Percentiles rank a stretch among this genome's conserved stretches.
Conservation (phyloP, 2,113 vertebrate genomes). For the Guaruba guarouba region DNA sequence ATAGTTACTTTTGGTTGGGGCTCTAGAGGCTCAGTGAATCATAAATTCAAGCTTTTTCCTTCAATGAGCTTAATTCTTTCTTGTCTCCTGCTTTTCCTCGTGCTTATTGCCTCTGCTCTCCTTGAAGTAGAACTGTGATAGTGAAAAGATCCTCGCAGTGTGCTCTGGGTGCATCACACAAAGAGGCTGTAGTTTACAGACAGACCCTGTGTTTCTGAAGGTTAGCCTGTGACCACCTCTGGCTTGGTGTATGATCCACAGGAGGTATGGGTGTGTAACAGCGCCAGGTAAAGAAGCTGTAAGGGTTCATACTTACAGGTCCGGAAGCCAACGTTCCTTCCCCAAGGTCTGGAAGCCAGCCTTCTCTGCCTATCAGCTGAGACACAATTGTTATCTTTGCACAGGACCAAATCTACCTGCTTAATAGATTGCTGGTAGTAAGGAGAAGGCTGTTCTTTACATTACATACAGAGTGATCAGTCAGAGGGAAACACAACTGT, state of each 20-base stretch:
- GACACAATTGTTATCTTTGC: background rate
- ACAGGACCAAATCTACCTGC: background rate
- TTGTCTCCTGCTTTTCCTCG: background rate
- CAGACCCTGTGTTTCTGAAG: background rate
- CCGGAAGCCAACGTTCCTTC: background rate
- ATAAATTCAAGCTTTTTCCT: background rate
- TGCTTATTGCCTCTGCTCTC: background rate
- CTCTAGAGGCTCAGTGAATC: background rate
- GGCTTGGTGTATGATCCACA: background rate
- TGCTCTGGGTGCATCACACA: background rate
- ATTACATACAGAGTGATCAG: fast-evolving
- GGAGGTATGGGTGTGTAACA: background rate
- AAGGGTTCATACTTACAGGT: background rate
- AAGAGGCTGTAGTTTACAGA: background rate
- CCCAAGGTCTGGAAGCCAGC: background rate
- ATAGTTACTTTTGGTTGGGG: background rate
- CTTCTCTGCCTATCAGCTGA: background rate
- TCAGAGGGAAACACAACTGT: background rate
- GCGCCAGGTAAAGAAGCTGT: background rate
- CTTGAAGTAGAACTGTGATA: background rate
- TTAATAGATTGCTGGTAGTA: background rate
- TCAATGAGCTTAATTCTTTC: background rate
- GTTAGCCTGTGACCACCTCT: background rate
- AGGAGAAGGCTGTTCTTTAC: background rate
- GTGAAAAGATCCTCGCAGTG: background rate